phyloP scores from a whole-genome alignment of 2,113 vertebrate genomes.

The Leptodactylus fuscus region DNA sequence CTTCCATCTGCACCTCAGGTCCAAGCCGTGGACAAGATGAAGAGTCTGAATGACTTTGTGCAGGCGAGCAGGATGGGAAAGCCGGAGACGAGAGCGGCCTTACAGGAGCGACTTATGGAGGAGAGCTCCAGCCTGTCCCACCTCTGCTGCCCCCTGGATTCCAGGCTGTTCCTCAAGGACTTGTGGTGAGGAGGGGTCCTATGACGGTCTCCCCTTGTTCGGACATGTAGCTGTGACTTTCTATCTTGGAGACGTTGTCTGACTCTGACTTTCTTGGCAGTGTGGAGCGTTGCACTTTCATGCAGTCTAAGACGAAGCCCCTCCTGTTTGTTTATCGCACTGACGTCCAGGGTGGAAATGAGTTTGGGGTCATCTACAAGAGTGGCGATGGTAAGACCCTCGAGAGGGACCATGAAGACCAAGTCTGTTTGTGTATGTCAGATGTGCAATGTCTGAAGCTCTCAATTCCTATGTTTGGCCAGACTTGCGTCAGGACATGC shows the following conservation, averaged over 20 bases:
- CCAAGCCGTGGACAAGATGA: slow-evolving; percentile 95
- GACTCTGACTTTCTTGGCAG: slow-evolving; percentile 67
- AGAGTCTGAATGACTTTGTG: slow-evolving; percentile 90
- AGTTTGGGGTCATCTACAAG: slow-evolving; percentile 93
- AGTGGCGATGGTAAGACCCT: slow-evolving; percentile 89
- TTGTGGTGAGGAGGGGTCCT: slow-evolving; percentile 93
- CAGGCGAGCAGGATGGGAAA: slow-evolving; percentile 85
- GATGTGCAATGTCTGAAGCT: too few relatives aligned
- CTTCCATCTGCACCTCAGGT: slow-evolving; percentile 72
- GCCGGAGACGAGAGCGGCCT: slow-evolving; percentile 83
- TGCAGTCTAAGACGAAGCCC: slow-evolving; percentile 99
- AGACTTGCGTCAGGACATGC: slow-evolving; percentile 71
- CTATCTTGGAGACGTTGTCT: too few relatives aligned
- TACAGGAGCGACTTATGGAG: slow-evolving; percentile 91
- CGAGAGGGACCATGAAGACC: too few relatives aligned
- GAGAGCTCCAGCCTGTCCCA: slow-evolving; percentile 90
- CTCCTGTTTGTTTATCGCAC: slow-evolving; percentile 93
- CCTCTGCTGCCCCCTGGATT: slow-evolving; percentile 89
- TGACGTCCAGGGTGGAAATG: slow-evolving; percentile 72
- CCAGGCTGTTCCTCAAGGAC: slow-evolving; percentile 84
- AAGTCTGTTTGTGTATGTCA: too few relatives aligned
- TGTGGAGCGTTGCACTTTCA: slow-evolving; percentile 92
- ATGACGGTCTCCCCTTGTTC: too few relatives aligned
- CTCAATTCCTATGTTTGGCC: slow-evolving; percentile 69
- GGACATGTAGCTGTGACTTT: too few relatives aligned